These are phyloP conservation scores for Sebastes oblongus DNA, from an alignment of 2,797 vertebrate species.

Conservation along the genomic window DNA sequence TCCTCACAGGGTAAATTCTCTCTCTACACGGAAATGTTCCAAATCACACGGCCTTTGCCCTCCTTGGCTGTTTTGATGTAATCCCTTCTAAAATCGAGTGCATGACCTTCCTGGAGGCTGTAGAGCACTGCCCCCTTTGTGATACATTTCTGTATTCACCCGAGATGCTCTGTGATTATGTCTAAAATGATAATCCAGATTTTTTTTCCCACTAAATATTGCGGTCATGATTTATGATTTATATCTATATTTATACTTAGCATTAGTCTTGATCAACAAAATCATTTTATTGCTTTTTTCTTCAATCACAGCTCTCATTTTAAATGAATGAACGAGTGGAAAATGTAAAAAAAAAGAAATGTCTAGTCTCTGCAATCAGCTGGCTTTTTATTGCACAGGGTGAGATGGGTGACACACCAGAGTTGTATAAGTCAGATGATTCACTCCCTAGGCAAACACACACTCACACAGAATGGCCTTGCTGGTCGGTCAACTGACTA, in stretches of 20 bases:
- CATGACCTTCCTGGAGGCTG: slow-evolving; percentile 66
- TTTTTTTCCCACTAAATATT: neutral
- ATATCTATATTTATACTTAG: neutral
- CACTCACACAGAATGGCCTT: slow-evolving; percentile 40
- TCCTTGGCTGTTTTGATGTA: slow-evolving; percentile 61
- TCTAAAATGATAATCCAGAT: slow-evolving; percentile 26
- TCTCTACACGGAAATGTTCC: slow-evolving; percentile 35
- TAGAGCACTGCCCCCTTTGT: slow-evolving; percentile 25
- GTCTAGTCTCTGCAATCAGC: neutral
- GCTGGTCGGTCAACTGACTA: slow-evolving; percentile 58
- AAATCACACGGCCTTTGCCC: slow-evolving; percentile 50
- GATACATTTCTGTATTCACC: slow-evolving; percentile 31
- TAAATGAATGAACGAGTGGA: neutral
- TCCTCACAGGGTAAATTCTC: slow-evolving; percentile 24
- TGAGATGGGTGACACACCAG: slow-evolving; percentile 62
- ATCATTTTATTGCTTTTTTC: neutral
- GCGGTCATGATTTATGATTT: neutral
- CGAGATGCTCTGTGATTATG: slow-evolving; percentile 24
- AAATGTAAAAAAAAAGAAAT: neutral
- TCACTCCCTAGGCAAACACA: slow-evolving; percentile 61
- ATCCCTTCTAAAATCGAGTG: slow-evolving; percentile 57
- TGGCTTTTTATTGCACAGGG: slow-evolving; percentile 24
- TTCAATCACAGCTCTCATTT: neutral
- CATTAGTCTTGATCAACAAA: neutral
- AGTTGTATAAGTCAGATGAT: slow-evolving; percentile 66